These are phyloP conservation scores for Lasioglossum zephyrum DNA, from an alignment of 2,888 invertebrate species.

Conservation along the genomic window DNA sequence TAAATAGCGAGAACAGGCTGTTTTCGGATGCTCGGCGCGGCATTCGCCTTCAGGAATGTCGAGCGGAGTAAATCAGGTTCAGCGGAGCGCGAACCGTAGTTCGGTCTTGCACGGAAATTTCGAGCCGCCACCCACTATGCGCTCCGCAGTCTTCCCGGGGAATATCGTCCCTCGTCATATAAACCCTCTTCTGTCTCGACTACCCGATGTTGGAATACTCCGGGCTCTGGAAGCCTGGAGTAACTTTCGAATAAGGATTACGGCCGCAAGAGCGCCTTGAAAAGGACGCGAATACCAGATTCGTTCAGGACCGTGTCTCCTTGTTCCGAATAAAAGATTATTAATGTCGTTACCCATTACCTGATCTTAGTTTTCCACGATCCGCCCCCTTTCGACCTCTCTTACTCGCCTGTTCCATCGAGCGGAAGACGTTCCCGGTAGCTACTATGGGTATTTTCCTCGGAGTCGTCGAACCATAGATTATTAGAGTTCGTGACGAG, in stretches of 20 bases:
- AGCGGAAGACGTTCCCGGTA: not conserved
- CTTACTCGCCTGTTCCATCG: not conserved
- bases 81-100: conserved; percentile 53
- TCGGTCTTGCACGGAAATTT: conserved; percentile 53
- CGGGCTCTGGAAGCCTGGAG: conserved; percentile 1
- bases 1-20: not conserved
- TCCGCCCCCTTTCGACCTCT: not conserved
- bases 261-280: conserved; percentile 28
- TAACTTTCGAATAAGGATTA: conserved; percentile 58
- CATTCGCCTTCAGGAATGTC: conserved; percentile 61
- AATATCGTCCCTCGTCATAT: conserved; percentile 44
- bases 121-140: conserved; percentile 25
- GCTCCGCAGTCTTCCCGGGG: conserved; percentile 10
- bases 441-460: conserved; percentile 14
- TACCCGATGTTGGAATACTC: conserved; percentile 7
- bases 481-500: conserved; percentile 45
- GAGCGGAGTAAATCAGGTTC: conserved; percentile 63
- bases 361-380: not conserved
- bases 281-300: conserved; percentile 19
- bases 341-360: conserved; percentile 30
- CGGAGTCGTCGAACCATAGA: conserved; percentile 36
- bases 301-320: not conserved
- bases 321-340: conserved; percentile 26
- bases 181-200: conserved; percentile 27
- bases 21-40: conserved; percentile 13